These are phyloP conservation scores for Bibio marci DNA, from an alignment of 2,888 invertebrate species.

Conservation along the genomic window DNA sequence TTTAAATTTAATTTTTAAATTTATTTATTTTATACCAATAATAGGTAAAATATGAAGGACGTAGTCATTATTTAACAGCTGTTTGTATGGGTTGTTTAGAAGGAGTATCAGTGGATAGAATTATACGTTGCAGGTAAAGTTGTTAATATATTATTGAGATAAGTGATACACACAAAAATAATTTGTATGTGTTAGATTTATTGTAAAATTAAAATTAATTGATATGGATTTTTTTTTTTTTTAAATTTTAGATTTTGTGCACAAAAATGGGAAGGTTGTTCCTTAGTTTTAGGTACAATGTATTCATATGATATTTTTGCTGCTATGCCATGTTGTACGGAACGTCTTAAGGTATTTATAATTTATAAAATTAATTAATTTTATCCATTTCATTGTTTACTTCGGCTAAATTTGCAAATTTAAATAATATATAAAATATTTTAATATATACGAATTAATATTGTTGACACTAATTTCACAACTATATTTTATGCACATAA, in stretches of 20 bases:
- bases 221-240: background rate
- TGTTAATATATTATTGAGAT: background rate
- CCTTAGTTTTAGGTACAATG: slow-evolving; percentile 90
- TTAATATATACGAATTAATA: too few relatives aligned
- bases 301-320: slow-evolving; percentile 98
- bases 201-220: background rate
- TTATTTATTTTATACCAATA: too few relatives aligned
- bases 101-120: slow-evolving; percentile 56
- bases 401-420: too few relatives aligned
- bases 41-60: slow-evolving; percentile 81
- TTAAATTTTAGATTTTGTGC: slow-evolving; percentile 46
- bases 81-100: slow-evolving; percentile 92
- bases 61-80: slow-evolving; percentile 77
- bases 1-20: too few relatives aligned
- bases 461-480: too few relatives aligned
- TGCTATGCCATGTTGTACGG: slow-evolving; percentile 89
- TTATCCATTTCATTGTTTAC: too few relatives aligned
- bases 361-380: too few relatives aligned
- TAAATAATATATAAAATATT: too few relatives aligned
- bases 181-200: background rate
- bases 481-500: too few relatives aligned
- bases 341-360: slow-evolving; percentile 63
- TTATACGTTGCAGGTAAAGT: slow-evolving; percentile 51
- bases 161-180: too few relatives aligned
- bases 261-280: slow-evolving; percentile 82